These are phyloP conservation scores for Stigmatopora argus DNA, from an alignment of 2,113 vertebrate species.

Conservation along the genomic window DNA sequence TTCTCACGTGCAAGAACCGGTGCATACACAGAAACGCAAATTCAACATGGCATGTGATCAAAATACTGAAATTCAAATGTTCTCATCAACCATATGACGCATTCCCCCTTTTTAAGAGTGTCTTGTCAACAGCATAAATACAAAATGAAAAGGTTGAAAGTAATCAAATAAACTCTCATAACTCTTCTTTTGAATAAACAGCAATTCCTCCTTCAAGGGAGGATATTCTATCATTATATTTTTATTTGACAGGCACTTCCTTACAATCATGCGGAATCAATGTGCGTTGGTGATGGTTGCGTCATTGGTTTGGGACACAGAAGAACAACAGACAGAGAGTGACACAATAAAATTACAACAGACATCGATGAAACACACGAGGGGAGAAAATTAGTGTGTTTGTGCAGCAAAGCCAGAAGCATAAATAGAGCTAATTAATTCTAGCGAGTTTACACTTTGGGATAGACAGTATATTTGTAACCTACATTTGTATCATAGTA, in stretches of 20 bases:
- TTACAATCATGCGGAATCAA: background rate
- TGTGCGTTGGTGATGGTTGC: constrained; percentile 1
- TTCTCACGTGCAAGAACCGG: background rate
- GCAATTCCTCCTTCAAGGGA: constrained; percentile 4
- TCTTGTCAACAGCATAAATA: constrained; percentile 2
- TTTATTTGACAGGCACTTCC: constrained; percentile 26
- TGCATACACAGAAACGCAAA: background rate
- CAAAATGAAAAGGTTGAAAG: constrained; percentile 12
- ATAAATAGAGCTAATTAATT: background rate
- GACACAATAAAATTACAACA: background rate
- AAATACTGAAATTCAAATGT: constrained; percentile 4
- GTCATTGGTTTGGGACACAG: background rate
- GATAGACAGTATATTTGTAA: background rate
- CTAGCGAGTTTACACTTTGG: background rate
- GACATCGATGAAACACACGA: background rate
- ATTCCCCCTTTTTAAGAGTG: background rate
- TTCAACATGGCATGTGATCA: constrained; percentile 4
- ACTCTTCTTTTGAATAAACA: constrained; percentile 1
- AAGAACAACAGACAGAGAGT: background rate
- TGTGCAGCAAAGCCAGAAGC: background rate
- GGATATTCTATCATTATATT: constrained; percentile 8
- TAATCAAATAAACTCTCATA: constrained; percentile 4
- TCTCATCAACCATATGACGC: background rate
- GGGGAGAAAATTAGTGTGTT: background rate
- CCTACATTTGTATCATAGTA: background rate